Evolutionary conservation across 2,797 vertebrate genomes (phyloP).

Genomic region (Atherinosoma microstoma): DNA sequence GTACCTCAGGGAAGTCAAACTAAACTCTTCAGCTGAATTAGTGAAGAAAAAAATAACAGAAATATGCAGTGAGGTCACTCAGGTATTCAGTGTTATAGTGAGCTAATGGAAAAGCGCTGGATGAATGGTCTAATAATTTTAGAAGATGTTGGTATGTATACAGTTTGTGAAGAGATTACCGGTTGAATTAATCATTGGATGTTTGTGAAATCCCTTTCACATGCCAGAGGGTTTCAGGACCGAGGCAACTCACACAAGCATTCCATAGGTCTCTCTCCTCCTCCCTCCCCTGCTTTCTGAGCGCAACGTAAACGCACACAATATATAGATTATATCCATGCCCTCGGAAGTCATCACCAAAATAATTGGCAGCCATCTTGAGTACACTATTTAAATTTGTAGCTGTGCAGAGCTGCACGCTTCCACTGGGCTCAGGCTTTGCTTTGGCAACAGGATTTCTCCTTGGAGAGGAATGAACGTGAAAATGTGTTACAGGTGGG

Average conservation of each 20-base stretch:
- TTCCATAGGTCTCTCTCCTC: conserved; percentile 63
- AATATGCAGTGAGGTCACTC: conserved; percentile 33
- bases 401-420: conserved; percentile 55
- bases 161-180: conserved; percentile 76
- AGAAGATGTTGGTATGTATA: conserved; percentile 74
- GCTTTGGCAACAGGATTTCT: conserved; percentile 80
- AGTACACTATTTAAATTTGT: conserved; percentile 58
- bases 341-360: conserved; percentile 43
- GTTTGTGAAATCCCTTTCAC: conserved; percentile 76
- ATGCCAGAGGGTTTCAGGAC: conserved; percentile 66
- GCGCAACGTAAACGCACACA: conserved; percentile 25
- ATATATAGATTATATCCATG: conserved; percentile 29
- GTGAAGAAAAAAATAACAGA: neutral
- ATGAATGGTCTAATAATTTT: conserved; percentile 69
- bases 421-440: conserved; percentile 73
- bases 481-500: conserved; percentile 84
- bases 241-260: conserved; percentile 58
- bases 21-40: conserved; percentile 9
- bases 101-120: conserved; percentile 66
- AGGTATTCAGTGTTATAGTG: conserved; percentile 54
- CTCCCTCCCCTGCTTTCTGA: conserved; percentile 42
- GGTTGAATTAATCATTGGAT: conserved; percentile 72
- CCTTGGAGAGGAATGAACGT: conserved; percentile 82
- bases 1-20: neutral
- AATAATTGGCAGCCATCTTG: conserved; percentile 64